These are phyloP conservation scores for Conistra vaccinii DNA, from an alignment of 2,888 invertebrate species.

Conservation along the genomic window DNA sequence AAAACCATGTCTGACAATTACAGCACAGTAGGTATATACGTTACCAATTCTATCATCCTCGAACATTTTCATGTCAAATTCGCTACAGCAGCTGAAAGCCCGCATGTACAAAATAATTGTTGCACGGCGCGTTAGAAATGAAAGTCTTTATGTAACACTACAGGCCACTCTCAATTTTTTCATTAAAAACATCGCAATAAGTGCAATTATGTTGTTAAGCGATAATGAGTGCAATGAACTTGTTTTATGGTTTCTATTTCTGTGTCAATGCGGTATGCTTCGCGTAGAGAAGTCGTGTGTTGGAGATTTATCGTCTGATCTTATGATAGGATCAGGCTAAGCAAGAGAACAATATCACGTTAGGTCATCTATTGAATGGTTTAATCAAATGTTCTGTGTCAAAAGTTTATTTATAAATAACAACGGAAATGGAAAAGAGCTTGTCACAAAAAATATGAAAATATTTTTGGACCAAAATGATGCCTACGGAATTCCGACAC, in stretches of 20 bases:
- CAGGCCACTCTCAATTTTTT: constrained; percentile 68
- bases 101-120: constrained; percentile 55
- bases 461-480: not conserved
- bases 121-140: constrained; percentile 63
- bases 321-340: not conserved
- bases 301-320: not conserved
- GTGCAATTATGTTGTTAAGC: constrained; percentile 33
- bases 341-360: not conserved
- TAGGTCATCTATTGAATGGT: not conserved
- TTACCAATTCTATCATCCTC: not conserved
- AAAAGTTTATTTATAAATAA: not conserved
- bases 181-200: constrained; percentile 39
- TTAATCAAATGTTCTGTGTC: not conserved
- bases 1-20: not conserved
- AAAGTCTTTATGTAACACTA: constrained; percentile 74
- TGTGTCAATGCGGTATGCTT: not conserved
- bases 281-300: not conserved
- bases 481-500: not conserved
- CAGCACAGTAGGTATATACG: too few species aligned
- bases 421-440: not conserved
- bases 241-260: not conserved
- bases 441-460: not conserved
- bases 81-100: constrained; percentile 49
- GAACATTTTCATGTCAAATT: constrained; percentile 55
- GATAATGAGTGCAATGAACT: not conserved